Evolutionary conservation across 2,888 invertebrate species (phyloP).

Genomic region (Spodoptera picta): DNA sequence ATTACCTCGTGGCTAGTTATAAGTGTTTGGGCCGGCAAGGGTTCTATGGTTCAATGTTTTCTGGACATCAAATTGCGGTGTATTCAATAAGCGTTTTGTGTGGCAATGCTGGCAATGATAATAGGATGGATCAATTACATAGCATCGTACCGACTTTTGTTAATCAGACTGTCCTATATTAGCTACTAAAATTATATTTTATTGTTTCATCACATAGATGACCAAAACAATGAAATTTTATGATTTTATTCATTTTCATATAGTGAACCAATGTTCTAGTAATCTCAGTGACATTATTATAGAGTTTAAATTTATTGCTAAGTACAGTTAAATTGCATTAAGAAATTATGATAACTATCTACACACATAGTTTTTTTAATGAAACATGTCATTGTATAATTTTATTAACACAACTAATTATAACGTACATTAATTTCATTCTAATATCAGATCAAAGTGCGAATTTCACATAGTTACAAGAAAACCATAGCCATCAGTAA

Average conservation of each 20-base stretch:
- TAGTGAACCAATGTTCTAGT: too few species aligned
- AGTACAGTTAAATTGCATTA: too few species aligned
- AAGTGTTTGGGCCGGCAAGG: conserved; percentile 33
- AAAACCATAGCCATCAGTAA: conserved; percentile 28
- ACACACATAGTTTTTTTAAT: too few species aligned
- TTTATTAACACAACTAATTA: background rate
- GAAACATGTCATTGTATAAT: too few species aligned
- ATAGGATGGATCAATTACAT: conserved; percentile 51
- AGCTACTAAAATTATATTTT: background rate
- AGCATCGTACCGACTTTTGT: conserved; percentile 30
- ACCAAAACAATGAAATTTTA: too few species aligned
- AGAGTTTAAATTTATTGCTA: too few species aligned
- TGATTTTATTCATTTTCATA: too few species aligned
- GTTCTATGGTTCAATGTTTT: conserved; percentile 32
- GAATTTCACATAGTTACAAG: conserved; percentile 18
- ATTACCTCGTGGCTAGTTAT: conserved; percentile 23
- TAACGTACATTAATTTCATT: background rate
- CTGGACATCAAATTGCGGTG: conserved; percentile 49
- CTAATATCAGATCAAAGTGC: conserved; percentile 2
- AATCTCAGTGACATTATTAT: too few species aligned
- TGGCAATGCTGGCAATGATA: conserved; percentile 40
- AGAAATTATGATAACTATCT: too few species aligned
- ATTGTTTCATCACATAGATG: too few species aligned
- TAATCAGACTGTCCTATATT: conserved; percentile 9
- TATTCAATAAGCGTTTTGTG: conserved; percentile 58